Base-by-base conservation (phyloP, 2,113 vertebrate species). In the Apteryx owenii region DNA sequence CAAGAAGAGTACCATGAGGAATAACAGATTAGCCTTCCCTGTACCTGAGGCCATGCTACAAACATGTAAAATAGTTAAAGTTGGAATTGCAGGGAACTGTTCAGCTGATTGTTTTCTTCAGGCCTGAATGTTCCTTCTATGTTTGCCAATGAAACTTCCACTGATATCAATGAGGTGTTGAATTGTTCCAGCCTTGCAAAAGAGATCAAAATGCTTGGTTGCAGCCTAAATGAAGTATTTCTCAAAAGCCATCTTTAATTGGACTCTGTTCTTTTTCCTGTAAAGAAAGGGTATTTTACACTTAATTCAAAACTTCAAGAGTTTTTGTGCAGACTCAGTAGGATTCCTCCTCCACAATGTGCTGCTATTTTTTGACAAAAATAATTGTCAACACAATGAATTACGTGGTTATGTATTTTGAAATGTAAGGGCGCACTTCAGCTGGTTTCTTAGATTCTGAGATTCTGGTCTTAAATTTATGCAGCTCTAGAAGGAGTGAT, bases 81-180 rank as follows among this genome's bases (percentile, higher is more conserved):
- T 26, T 70, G 65, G 28, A 26, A 33, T 0, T 21, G 40, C 7
- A 16, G 19, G 20, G 13, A 1, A 0, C 38, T 23, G 0, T 0
- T 33, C 54, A 19, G 60, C 50, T 26, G 26, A 9, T 14, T 31
- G 29, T 18, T 81, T 85, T 56, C 69, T 78, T 44, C 64, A 89
- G 38, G 23, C 60, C 60, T 22, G 13, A 31, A 7, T 64, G 26
- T 68, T 60, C 26, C 19, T 16, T 54, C 81, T 6, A 3, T 21
- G 17, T 69, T 76, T 77, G 42, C 76, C 62, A 6, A 2, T 23
- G 31, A 42, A 26, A 21, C 40, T 70, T 42, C 76, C 29, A 3
- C 1, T 19, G 56, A 33, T 65, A 2, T 51, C 77, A n/a, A 2
- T 5, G 83, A 70, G 42, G 17, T 14, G 12, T 15, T 75, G 65